Percentiles rank a stretch among this genome's conserved stretches.
These are phyloP conservation scores for Pentamera pediparva DNA, from an alignment of 53 echinoderm and acorn worm genomes.

Conservation along the genomic window DNA sequence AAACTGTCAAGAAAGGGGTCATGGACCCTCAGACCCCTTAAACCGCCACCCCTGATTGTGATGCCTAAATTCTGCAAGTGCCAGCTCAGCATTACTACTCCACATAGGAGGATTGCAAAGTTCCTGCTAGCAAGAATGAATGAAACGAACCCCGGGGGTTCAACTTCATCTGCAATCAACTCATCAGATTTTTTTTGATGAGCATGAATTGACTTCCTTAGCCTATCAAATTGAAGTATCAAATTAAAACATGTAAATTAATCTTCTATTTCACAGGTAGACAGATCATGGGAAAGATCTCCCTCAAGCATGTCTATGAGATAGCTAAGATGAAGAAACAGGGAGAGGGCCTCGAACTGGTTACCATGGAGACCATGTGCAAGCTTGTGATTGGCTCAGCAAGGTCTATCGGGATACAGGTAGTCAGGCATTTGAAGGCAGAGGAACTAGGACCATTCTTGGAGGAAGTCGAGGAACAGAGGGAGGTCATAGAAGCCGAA, in stretches of 20 bases:
- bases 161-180: neutral
- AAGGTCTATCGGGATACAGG: constrained; percentile 70
- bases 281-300: constrained; percentile 64
- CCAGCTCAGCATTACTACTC: too few relatives aligned
- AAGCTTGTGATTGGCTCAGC: constrained; percentile 69
- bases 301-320: constrained; percentile 88
- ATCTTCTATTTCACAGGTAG: constrained; percentile 51
- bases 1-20: too few relatives aligned
- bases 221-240: too few relatives aligned
- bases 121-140: too few relatives aligned
- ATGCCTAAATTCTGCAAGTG: too few relatives aligned
- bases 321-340: constrained; percentile 89
- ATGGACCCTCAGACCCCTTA: too few relatives aligned
- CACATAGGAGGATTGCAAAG: too few relatives aligned
- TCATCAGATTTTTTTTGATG: neutral
- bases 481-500: constrained; percentile 32
- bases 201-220: neutral
- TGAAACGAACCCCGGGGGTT: too few relatives aligned
- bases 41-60: too few relatives aligned
- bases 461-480: constrained; percentile 33
- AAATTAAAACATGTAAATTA: too few relatives aligned
- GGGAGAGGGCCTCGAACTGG: constrained; percentile 51
- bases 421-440: constrained; percentile 47
- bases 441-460: constrained; percentile 38
- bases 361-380: constrained; percentile 63